Base-by-base conservation (phyloP, 2,113 vertebrate genomes). In the Nyctereutes procyonoides region DNA sequence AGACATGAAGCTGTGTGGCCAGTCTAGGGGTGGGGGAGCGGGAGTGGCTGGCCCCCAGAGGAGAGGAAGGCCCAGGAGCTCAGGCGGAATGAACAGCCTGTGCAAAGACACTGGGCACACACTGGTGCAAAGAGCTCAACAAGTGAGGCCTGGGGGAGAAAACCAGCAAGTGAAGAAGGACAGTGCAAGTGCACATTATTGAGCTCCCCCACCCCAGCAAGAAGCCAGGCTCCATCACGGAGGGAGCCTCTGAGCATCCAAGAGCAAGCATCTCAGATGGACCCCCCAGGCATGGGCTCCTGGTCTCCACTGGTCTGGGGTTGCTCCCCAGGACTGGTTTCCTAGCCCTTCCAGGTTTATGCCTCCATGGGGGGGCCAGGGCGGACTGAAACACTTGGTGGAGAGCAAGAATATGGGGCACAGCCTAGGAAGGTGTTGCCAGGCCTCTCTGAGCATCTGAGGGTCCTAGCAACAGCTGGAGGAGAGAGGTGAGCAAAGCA, bases 21-120 rank as follows among this genome's bases (percentile, higher is more conserved):
- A 2, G n/a, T 28, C 20, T 7, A 10, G 0, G 22, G 5, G 6
- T 13, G n/a, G 17, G 26, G 30, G 14, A 1, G 1, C 2, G 2
- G 30, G 51, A 7, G 56, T 14, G 30, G 48, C 2, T 4, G 22
- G 56, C 48, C 58, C 62, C 14, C 22, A 8, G 26, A 55, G 10
- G 5, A 22, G 15, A 26, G 8, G 56, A 13, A 1, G 13, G 32
- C 32, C 16, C 3, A 1, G 3, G 74, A 6, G 7, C 30, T 24
- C 9, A 30, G 32, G 14, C 0, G 5, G 30, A 22, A 38, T 1
- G 38, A 10, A 30, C 3, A 7, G 30, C 38, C 7, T 1, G 14
- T 60, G 30, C 24, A 13, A 7, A 53, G 51, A 22, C 48, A 8
- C 56, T 1, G 24, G 24, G 55, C 32, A 14, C n/a, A 2, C 14